These are phyloP conservation scores for Sipunculus nudus DNA, from an alignment of 2,888 invertebrate species.

Conservation along the genomic window DNA sequence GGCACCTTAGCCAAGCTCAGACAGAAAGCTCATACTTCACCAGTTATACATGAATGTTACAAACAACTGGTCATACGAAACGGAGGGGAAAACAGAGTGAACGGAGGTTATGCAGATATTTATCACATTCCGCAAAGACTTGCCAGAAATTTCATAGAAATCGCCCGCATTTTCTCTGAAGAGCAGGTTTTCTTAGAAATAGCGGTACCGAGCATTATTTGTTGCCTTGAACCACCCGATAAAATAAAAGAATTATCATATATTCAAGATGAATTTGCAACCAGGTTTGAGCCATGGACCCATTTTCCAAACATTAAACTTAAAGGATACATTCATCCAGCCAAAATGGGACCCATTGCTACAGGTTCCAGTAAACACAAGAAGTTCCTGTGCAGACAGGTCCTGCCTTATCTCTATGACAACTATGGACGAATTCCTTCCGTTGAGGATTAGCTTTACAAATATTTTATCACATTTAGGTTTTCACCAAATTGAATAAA, in stretches of 20 bases:
- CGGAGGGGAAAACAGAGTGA: slow-evolving; percentile 21
- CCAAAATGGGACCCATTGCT: slow-evolving; percentile 31
- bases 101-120: slow-evolving; percentile 37
- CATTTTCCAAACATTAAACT: slow-evolving; percentile 28
- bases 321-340: slow-evolving; percentile 30
- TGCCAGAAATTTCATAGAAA: slow-evolving; percentile 18
- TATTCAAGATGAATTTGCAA: slow-evolving; percentile 11
- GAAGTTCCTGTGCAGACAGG: slow-evolving; percentile 20
- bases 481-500: too few relatives aligned
- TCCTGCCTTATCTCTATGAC: slow-evolving; percentile 31
- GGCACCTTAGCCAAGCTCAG: slow-evolving; percentile 13
- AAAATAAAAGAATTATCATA: slow-evolving; percentile 22
- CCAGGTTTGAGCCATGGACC: slow-evolving; percentile 28
- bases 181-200: slow-evolving; percentile 38
- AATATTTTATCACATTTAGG: too few relatives aligned
- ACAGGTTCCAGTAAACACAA: neutral
- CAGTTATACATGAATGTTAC: slow-evolving; percentile 19
- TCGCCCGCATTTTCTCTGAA: slow-evolving; percentile 27
- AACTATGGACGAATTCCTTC: slow-evolving; percentile 17
- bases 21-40: neutral
- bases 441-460: too few relatives aligned
- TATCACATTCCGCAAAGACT: slow-evolving; percentile 35
- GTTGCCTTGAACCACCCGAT: slow-evolving; percentile 21
- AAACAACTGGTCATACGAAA: slow-evolving; percentile 20
- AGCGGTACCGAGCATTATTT: slow-evolving; percentile 34